phyloP scores from a whole-genome alignment of 2,797 vertebrate genomes.

The Acropternis orthonyx region DNA sequence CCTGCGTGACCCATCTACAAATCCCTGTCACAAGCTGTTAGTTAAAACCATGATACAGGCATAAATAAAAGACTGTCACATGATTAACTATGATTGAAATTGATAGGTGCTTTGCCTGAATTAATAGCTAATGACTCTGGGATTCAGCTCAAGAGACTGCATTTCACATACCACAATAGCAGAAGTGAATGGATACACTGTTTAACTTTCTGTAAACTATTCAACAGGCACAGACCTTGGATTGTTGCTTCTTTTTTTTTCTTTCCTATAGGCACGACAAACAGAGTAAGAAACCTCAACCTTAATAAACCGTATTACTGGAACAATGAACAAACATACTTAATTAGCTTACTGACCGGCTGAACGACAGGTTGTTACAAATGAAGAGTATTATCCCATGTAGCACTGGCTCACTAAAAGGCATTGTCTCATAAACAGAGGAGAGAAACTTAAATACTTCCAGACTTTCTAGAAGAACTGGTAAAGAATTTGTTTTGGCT shows the following conservation, averaged over 20 bases:
- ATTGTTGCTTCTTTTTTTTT: constrained; percentile 10
- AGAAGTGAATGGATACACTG: constrained; percentile 53
- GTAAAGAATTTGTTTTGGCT: constrained; percentile 82
- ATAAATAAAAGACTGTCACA: constrained; percentile 31
- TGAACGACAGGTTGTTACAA: constrained; percentile 49
- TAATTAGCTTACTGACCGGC: constrained; percentile 30
- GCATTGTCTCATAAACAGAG: constrained; percentile 74
- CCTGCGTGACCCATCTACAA: not conserved
- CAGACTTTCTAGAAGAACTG: constrained; percentile 79
- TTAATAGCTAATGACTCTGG: constrained; percentile 54
- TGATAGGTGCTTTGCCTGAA: constrained; percentile 50
- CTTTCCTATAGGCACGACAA: not conserved
- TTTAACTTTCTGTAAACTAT: constrained; percentile 51
- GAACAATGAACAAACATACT: constrained; percentile 20
- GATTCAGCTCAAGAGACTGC: constrained; percentile 48
- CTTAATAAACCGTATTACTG: constrained; percentile 19
- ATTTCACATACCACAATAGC: constrained; percentile 52
- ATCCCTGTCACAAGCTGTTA: constrained; percentile 14
- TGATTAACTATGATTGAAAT: constrained; percentile 44
- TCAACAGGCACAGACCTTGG: constrained; percentile 40
- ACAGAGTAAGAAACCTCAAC: constrained; percentile 13
- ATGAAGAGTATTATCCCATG: constrained; percentile 13
- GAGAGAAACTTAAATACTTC: constrained; percentile 77
- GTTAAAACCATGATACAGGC: not conserved
- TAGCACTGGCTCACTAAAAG: constrained; percentile 62